Evolutionary conservation across 1,140 invertebrate species (phyloP).

Genomic region (Diorhabda sublineata): DNA sequence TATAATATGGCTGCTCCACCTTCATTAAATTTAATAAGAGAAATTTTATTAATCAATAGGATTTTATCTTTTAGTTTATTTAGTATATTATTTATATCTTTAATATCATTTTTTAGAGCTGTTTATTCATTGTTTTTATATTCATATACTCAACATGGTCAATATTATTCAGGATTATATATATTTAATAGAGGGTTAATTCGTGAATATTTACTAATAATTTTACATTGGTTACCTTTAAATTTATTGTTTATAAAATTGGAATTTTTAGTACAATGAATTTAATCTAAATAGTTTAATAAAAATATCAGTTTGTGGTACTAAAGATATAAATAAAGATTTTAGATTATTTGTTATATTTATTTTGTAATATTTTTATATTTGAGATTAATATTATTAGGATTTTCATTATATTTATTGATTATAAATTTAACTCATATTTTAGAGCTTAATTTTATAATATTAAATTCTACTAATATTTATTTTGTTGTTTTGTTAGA

Average conservation of each 20-base stretch:
- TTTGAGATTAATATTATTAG: slow-evolving; percentile 45
- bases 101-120: slow-evolving; percentile 50
- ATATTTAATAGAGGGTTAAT: slow-evolving; percentile 45
- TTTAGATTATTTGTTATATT: slow-evolving; percentile 56
- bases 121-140: slow-evolving; percentile 52
- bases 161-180: slow-evolving; percentile 46
- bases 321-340: slow-evolving; percentile 43
- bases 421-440: slow-evolving; percentile 17
- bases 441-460: too few species aligned
- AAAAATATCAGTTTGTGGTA: slow-evolving; percentile 51
- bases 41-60: too few species aligned
- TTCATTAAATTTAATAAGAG: too few species aligned
- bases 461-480: too few species aligned
- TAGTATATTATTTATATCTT: slow-evolving; percentile 50
- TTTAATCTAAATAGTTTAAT: slow-evolving; percentile 56
- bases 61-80: slow-evolving; percentile 35
- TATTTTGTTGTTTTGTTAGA: too few species aligned
- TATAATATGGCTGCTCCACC: too few species aligned
- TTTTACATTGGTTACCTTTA: slow-evolving; percentile 58
- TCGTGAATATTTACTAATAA: slow-evolving; percentile 56
- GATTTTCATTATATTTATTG: slow-evolving; percentile 48
- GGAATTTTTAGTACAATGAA: slow-evolving; percentile 46
- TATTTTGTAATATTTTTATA: slow-evolving; percentile 52
- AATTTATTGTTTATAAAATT: slow-evolving; percentile 56
- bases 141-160: slow-evolving; percentile 56